Percentiles rank a stretch among this genome's conserved stretches.
These are phyloP conservation scores for Danionella dracula DNA, from an alignment of 2,797 vertebrate genomes.

Conservation along the genomic window DNA sequence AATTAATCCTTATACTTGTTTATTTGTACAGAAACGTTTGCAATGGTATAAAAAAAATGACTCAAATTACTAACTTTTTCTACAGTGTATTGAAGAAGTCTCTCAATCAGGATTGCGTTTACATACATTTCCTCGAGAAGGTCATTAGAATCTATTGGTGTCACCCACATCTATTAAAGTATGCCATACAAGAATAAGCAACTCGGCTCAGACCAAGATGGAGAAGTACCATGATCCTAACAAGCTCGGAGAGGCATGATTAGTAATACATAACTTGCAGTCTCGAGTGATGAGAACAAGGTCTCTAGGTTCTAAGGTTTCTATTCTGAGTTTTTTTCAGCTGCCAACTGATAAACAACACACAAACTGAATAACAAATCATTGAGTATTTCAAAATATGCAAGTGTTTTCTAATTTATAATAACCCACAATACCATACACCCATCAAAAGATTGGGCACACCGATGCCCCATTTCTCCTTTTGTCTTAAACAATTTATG, in stretches of 20 bases:
- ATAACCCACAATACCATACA: not conserved
- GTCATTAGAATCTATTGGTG: constrained; percentile 55
- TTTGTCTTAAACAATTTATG: constrained; percentile 69
- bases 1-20: not conserved
- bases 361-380: not conserved
- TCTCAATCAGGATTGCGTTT: not conserved
- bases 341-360: constrained; percentile 53
- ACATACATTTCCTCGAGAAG: constrained; percentile 47
- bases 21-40: not conserved
- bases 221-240: not conserved
- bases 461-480: constrained; percentile 60
- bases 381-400: not conserved
- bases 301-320: constrained; percentile 68
- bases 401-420: constrained; percentile 43
- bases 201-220: constrained; percentile 31
- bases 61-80: not conserved
- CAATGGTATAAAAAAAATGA: too few relatives aligned
- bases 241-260: constrained; percentile 35
- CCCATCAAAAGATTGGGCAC: constrained; percentile 46
- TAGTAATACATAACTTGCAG: constrained; percentile 59
- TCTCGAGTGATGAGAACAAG: constrained; percentile 52
- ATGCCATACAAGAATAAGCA: constrained; percentile 31
- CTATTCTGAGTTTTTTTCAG: constrained; percentile 67
- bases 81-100: not conserved
- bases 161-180: constrained; percentile 55